Evolutionary conservation across 2,113 vertebrate species (phyloP), one percentile per base, ranked within the genome.

Genomic region (Grus americana): DNA sequence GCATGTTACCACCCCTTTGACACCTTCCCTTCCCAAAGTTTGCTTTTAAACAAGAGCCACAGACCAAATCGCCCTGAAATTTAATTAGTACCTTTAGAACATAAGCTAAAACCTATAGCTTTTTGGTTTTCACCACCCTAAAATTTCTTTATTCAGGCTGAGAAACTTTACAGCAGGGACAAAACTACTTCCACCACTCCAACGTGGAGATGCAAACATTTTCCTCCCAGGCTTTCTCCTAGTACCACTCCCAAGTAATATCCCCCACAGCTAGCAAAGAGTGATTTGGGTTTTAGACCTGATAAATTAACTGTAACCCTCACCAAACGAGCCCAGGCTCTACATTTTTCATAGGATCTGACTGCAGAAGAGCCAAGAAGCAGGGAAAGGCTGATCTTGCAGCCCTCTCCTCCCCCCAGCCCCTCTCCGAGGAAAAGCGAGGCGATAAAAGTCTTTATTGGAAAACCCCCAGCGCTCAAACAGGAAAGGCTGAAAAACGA

Each of bases 401-500:
- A 29, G 67, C 72, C 49, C 79, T 72, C 96, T 98, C 95, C 96
- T 90, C 87, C 95, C 88, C 88, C 79, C 65, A 49, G 86, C 57
- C 40, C 75, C 22, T 65, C 58, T 9, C 32, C 5, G 47, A 93
- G 96, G 93, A 96, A 93, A 90, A 47, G 79, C 79, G 55, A 71
- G 58, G 93, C 27, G 91, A 93, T 88, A 70, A 96, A 96, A 96
- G 97, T 84, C 94, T 97, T 98, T 95, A 96, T 96, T 97, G 97
- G 97, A 97, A 97, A 95, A 54, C 79, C 86, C 89, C 92, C 91
- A 72, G 95, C 22, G 52, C 95, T 63, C 27, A 2, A 87, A 94
- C 97, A 98, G 98, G 96, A 98, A 98, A 79, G 95, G 95, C 95
- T 91, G 95, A 89, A 97, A 96, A 97, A 96, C 49, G 93, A 98